Evolutionary conservation across 2,888 invertebrate species (phyloP), one percentile per base, ranked within the genome.

Genomic region (Ophioninae sp.): DNA sequence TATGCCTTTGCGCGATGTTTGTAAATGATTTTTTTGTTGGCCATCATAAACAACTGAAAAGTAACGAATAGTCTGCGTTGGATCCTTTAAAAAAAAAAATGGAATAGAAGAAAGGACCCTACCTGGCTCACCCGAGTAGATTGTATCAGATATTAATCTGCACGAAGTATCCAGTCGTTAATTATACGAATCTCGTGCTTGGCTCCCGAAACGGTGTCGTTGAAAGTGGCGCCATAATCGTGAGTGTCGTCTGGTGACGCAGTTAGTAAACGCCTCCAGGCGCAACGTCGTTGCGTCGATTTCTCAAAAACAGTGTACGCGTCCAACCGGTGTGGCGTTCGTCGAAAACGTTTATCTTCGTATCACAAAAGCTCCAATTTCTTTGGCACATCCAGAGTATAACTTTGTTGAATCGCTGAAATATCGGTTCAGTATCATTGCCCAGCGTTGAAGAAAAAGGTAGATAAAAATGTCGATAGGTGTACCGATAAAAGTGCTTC

Each of bases 401-500:
- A 59, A 21, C 37, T 56, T 20, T 67, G 7, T 2, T 17, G 50
- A 50, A 67, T 41, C 10, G 23, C 44, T n/a, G 17, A 17, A 10
- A 21, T 37, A 59, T 59, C 39, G 57, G n/a, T 39, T 21, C 17
- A 41, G n/a, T 7, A 7, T 68, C 37, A 6, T 13, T 30, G n/a
- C 17, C 13, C 13, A 30, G 13, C 23, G 44, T 74, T 2, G 56
- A 41, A 77, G 7, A 77, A 69, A 59, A 37, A 5, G 8, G 20
- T 17, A 62, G 13, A 13, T n/a, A 41, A 86, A 81, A 86, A 99
- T 99, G 98, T 99, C 99, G 87, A 99, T 99, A 91, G 99, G 99
- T 87, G 99, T 99, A 44, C 99, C 99, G 88, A 99, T 99, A 94
- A 99, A 99, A 95, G 98, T 99, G 89, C 95, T 99, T 86, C 99